Conservation (phyloP, 1,140 invertebrate species). For the Drosophila sucinea region DNA sequence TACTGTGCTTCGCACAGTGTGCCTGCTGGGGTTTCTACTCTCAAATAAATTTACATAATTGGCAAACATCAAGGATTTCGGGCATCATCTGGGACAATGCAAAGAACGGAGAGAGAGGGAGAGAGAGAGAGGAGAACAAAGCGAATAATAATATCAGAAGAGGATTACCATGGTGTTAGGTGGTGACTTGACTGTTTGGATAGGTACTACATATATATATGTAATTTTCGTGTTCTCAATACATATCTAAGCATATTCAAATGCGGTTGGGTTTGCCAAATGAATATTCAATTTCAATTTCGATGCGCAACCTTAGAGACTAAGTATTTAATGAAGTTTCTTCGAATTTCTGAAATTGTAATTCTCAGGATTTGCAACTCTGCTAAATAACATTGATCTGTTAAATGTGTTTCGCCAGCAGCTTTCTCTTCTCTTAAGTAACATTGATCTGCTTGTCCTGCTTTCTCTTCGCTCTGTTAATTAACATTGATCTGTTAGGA, state of each 20-base stretch:
- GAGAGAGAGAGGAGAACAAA: neutral
- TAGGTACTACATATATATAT: conserved; percentile 23
- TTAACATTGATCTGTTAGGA: neutral
- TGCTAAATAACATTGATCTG: neutral
- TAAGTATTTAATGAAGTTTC: neutral
- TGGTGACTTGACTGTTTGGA: conserved; percentile 5
- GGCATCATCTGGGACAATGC: conserved; percentile 11
- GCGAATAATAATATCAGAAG: conserved; percentile 14
- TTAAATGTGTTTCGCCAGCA: neutral
- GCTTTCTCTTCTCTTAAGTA: neutral
- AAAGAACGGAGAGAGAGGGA: neutral
- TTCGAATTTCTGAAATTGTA: neutral
- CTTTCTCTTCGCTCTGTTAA: neutral
- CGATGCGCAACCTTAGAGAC: no score
- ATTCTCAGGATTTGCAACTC: neutral
- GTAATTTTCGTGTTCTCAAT: conserved; percentile 34
- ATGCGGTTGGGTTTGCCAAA: conserved; percentile 37
- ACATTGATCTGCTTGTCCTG: no score
- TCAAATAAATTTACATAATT: conserved; percentile 70
- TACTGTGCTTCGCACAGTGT: conserved; percentile 65
- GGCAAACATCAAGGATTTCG: conserved; percentile 67
- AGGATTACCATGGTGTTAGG: conserved; percentile 34
- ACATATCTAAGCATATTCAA: conserved; percentile 12
- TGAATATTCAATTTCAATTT: conserved; percentile 37
- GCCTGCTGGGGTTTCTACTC: conserved; percentile 31